phyloP scores from a whole-genome alignment of 2,797 vertebrate species.

The Malurus leucopterus region DNA sequence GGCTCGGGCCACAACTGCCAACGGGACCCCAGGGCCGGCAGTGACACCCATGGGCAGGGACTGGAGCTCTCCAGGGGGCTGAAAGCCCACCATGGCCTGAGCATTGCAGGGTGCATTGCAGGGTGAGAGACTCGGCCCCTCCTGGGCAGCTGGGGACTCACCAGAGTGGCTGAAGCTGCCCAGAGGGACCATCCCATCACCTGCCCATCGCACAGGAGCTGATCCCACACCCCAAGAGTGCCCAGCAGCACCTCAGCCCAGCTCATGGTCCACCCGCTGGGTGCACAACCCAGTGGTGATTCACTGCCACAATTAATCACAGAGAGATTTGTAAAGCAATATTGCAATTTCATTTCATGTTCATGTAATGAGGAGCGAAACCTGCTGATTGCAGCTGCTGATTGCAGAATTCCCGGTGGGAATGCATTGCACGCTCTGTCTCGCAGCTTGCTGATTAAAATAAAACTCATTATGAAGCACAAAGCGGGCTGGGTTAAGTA shows the following conservation, averaged over 20 bases:
- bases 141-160: accelerated
- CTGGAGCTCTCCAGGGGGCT: not conserved
- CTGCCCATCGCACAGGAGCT: not conserved
- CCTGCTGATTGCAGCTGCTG: conserved; percentile 25
- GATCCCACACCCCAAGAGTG: accelerated
- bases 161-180: accelerated
- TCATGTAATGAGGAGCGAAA: not conserved
- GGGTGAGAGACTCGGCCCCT: accelerated
- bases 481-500: not conserved
- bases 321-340: not conserved
- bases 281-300: accelerated
- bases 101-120: accelerated
- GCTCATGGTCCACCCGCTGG: accelerated
- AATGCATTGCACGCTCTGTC: not conserved
- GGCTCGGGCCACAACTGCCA: accelerated
- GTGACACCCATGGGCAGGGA: accelerated
- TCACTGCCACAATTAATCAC: not conserved
- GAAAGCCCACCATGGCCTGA: accelerated
- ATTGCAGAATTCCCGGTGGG: conserved; percentile 13
- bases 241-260: not conserved
- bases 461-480: conserved; percentile 3
- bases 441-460: conserved; percentile 14
- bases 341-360: not conserved
- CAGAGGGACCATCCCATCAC: not conserved
- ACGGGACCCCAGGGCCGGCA: not conserved